Base-by-base conservation (phyloP, 35 echinoderm and acorn worm genomes). In the Strongylocentrotus purpuratus region DNA sequence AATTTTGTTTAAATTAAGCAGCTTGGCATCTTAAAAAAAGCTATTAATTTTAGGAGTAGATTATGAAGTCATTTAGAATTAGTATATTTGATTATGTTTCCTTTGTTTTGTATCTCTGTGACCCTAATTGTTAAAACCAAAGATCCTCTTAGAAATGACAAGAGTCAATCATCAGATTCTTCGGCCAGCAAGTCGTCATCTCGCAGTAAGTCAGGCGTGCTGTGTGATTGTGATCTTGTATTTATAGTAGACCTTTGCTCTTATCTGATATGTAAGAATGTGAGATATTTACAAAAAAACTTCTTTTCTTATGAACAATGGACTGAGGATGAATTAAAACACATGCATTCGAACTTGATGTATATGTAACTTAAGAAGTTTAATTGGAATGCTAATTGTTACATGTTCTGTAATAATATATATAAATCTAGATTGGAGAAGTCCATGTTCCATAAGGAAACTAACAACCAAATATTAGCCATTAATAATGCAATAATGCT, bases 91-190 rank as follows among this genome's bases (percentile, higher is more conserved):
- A 71, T 25, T 78, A 70, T 70, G 20, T n/a, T 28, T 78, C n/a
- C 5, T 78, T 78, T 7, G 5, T 78, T 78, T 78, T 78, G 5
- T 78, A 78, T 78, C 22, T 28, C 65, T 78, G 65, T 78, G 6
- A 78, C 28, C 65, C 4, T 78, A n/a, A 78, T 5, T 78, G 0
- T 78, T 78, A 7, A 78, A 78, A n/a, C 65, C 65, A 78, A 78
- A 78, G 65, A 78, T 78, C 65, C 65, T 78, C 65, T 78, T 78
- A 78, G 65, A 78, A 78, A 78, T n/a, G 65, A 78, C 18, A 78
- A 78, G 65, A 78, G 8, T 28, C 65, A 78, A n/a, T 28, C 65
- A 7, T 78, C 65, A 78, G 65, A 78, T 5, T 78, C 65, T 78
- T 78, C 65, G n/a, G 5, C 65, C 65, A 78, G 28, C 65, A 22